A percentile compares a stretch with the other conserved stretches of the same genome.
phyloP scores from a whole-genome alignment of 2,797 vertebrate genomes.

The Margarornis squamiger region DNA sequence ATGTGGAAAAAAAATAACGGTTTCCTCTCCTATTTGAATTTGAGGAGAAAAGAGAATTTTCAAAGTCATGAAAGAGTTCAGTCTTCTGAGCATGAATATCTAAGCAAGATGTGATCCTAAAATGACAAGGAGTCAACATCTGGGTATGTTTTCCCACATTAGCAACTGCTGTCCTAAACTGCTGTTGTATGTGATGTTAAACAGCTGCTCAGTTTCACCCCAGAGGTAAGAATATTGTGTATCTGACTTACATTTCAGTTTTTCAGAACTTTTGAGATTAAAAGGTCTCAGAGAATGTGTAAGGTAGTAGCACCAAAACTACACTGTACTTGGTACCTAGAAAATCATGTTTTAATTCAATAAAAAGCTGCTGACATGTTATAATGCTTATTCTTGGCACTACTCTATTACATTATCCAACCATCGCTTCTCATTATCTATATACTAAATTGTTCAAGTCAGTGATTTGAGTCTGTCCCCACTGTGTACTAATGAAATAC shows the following conservation, averaged over 20 bases:
- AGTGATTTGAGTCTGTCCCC: not conserved
- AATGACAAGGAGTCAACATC: slow-evolving; percentile 63
- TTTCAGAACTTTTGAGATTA: not conserved
- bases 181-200: slow-evolving; percentile 27
- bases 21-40: slow-evolving; percentile 3
- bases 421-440: slow-evolving; percentile 22
- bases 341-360: slow-evolving; percentile 25
- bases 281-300: not conserved
- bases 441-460: not conserved
- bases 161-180: slow-evolving; percentile 47
- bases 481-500: not conserved
- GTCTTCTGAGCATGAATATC: slow-evolving; percentile 39
- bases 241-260: not conserved
- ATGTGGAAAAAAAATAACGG: not conserved
- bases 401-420: not conserved
- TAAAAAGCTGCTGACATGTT: slow-evolving; percentile 31
- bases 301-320: not conserved
- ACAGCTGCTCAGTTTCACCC: slow-evolving; percentile 47
- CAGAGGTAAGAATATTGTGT: slow-evolving; percentile 31
- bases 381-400: slow-evolving; percentile 22
- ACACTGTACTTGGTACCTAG: not conserved
- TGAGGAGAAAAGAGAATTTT: slow-evolving; percentile 31
- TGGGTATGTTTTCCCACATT: slow-evolving; percentile 63
- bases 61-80: slow-evolving; percentile 31
- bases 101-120: slow-evolving; percentile 55